These are phyloP conservation scores for Mastomys coucha DNA, from an alignment of 2,113 vertebrate genomes.

Conservation along the genomic window DNA sequence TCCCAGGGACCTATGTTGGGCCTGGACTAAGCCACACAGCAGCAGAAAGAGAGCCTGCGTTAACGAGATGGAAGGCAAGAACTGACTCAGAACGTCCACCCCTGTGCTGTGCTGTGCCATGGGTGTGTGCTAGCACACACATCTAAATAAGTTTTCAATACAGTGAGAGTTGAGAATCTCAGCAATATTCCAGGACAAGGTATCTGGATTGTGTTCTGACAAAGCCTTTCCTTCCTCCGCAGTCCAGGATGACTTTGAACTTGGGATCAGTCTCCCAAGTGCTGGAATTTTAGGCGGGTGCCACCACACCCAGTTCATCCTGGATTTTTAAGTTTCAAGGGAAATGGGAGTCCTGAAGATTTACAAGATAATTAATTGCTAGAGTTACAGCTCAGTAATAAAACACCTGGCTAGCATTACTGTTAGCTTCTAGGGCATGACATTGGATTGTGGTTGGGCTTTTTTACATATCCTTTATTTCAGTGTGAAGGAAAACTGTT, in stretches of 20 bases:
- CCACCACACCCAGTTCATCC: neutral
- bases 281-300: neutral
- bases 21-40: neutral
- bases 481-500: neutral
- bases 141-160: neutral
- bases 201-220: neutral
- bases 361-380: slow-evolving; percentile 10
- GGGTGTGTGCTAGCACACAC: neutral
- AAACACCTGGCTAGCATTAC: neutral
- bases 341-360: slow-evolving; percentile 12
- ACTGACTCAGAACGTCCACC: neutral
- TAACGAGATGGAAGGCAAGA: neutral
- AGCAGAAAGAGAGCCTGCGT: neutral
- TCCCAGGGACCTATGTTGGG: neutral
- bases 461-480: neutral
- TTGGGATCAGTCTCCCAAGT: neutral
- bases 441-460: neutral
- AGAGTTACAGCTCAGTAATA: neutral
- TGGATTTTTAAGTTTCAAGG: slow-evolving; percentile 7
- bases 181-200: neutral
- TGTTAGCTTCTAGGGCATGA: neutral
- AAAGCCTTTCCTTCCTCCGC: neutral
- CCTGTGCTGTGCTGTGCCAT: neutral
- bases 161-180: neutral
- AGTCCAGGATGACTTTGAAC: neutral